These are phyloP conservation scores for Gnathonemus echidnorhynchus DNA, from an alignment of 2,113 vertebrate species.

Conservation along the genomic window DNA sequence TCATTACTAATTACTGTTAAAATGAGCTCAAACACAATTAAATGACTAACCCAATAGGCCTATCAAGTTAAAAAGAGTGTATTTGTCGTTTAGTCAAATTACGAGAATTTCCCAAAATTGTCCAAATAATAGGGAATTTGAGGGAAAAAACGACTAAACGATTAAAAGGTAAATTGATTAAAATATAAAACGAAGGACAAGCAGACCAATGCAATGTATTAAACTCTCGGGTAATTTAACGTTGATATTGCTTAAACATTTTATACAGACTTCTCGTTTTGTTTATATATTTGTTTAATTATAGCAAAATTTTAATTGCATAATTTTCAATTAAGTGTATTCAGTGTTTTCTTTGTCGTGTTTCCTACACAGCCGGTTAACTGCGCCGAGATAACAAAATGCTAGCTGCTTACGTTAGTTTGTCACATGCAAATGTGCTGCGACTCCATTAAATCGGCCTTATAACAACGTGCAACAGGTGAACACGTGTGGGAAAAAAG, in stretches of 20 bases:
- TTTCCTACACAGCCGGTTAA: neutral
- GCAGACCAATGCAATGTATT: neutral
- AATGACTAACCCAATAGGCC: neutral
- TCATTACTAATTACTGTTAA: neutral
- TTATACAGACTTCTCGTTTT: neutral
- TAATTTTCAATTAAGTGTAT: neutral
- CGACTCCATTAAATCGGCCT: neutral
- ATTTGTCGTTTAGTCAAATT: neutral
- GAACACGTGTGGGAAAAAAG: neutral
- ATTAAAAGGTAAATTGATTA: neutral
- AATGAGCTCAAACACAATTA: neutral
- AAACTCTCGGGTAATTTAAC: neutral
- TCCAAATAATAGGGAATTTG: neutral
- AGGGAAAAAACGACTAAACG: neutral
- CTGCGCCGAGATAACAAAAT: slow-evolving; percentile 27
- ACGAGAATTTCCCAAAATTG: neutral
- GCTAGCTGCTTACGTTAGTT: neutral
- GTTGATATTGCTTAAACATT: neutral
- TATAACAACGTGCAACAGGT: slow-evolving; percentile 12
- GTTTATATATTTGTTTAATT: neutral
- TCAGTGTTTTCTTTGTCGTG: neutral
- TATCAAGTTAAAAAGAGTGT: neutral
- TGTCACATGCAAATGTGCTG: neutral
- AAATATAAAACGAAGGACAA: neutral
- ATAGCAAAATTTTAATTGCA: neutral